A percentile compares a stretch with the other conserved stretches of the same genome.
These are phyloP conservation scores for Oncorhynchus nerka DNA, from an alignment of 2,113 vertebrate species.

Conservation along the genomic window DNA sequence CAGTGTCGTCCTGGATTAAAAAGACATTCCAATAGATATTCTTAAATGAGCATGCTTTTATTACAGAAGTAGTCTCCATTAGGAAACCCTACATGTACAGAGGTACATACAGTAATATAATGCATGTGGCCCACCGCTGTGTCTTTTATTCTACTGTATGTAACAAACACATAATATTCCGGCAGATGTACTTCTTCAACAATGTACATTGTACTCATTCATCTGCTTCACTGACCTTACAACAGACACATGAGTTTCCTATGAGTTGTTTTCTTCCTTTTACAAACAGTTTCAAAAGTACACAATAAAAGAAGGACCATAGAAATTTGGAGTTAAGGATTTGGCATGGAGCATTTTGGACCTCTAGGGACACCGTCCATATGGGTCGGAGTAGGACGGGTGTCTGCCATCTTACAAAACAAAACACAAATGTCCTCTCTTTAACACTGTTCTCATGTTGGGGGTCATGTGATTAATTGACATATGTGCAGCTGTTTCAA, in stretches of 20 bases:
- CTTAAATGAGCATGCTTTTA: no score
- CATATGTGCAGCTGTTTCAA: background rate
- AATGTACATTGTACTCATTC: slow-evolving; percentile 12
- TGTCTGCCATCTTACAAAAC: background rate
- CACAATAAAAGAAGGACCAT: slow-evolving; percentile 27
- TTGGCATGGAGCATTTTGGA: slow-evolving; percentile 28
- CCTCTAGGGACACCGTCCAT: slow-evolving; percentile 9
- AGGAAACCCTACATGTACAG: background rate
- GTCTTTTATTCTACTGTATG: slow-evolving; percentile 26
- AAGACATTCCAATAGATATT: no score
- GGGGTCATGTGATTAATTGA: background rate
- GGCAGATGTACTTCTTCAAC: slow-evolving; percentile 79
- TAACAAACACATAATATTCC: slow-evolving; percentile 75
- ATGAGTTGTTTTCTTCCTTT: slow-evolving; percentile 25
- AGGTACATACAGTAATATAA: slow-evolving; percentile 52
- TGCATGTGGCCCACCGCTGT: slow-evolving; percentile 19
- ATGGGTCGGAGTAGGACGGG: slow-evolving; percentile 18
- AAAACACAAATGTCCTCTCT: background rate
- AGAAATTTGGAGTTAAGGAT: slow-evolving; percentile 39
- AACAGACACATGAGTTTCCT: slow-evolving; percentile 58
- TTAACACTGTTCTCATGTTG: background rate
- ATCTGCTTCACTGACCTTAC: background rate
- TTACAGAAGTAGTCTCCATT: no score
- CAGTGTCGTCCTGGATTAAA: no score
- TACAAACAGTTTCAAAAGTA: slow-evolving; percentile 25